These are phyloP conservation scores for Eilema depressum DNA, from an alignment of 2,888 invertebrate species.

Conservation along the genomic window DNA sequence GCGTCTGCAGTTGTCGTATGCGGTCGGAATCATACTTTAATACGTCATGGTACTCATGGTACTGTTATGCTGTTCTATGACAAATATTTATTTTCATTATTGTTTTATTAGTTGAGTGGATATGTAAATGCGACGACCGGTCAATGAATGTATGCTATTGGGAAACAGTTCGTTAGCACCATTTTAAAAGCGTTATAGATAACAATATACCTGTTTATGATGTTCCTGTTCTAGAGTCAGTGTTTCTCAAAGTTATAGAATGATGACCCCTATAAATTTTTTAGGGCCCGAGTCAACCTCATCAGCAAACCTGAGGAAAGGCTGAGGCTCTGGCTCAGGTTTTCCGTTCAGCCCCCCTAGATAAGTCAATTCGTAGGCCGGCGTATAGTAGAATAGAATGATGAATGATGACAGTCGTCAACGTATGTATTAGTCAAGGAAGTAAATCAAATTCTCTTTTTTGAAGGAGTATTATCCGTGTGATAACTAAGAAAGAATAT, in stretches of 20 bases:
- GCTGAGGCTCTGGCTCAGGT: not conserved
- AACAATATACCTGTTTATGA: constrained; percentile 2
- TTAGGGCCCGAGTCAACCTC: not conserved
- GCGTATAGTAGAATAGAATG: too few relatives aligned
- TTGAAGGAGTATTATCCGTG: too few relatives aligned
- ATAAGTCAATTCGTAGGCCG: too few relatives aligned
- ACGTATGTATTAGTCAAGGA: too few relatives aligned
- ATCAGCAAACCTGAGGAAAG: not conserved
- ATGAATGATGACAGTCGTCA: too few relatives aligned
- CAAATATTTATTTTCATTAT: not conserved
- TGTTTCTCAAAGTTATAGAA: not conserved
- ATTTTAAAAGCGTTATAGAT: not conserved
- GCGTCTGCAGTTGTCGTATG: too few relatives aligned
- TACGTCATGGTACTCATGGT: too few relatives aligned
- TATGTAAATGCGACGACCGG: not conserved
- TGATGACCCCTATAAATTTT: not conserved
- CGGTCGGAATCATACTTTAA: too few relatives aligned
- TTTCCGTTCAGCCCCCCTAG: too few relatives aligned
- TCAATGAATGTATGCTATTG: not conserved
- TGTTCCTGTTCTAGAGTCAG: not conserved
- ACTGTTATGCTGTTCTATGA: not conserved
- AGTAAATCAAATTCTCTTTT: too few relatives aligned
- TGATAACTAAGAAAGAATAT: too few relatives aligned
- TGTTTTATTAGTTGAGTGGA: not conserved
- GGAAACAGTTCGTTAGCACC: not conserved